A percentile compares a stretch with the other conserved stretches of the same genome.
Conservation (phyloP, 2,113 vertebrate genomes). For the Anthoscopus minutus region DNA sequence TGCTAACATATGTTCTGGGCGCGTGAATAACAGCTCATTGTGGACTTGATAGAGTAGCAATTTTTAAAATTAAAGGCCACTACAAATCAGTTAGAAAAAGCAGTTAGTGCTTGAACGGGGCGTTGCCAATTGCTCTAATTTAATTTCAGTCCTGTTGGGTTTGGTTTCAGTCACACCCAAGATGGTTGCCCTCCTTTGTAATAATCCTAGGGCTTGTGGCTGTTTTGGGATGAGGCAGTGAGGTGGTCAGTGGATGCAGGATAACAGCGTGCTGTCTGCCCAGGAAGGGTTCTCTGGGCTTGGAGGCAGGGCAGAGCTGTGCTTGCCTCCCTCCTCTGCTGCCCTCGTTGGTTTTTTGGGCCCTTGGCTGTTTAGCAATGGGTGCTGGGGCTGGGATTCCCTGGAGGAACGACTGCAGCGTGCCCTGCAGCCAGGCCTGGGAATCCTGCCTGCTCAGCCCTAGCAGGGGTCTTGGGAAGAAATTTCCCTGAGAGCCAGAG, state of each 20-base stretch:
- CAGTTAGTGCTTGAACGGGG: neutral
- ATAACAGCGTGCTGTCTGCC: neutral
- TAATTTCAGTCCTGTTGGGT: neutral
- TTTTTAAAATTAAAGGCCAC: neutral
- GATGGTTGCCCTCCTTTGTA: neutral
- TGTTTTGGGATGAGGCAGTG: neutral
- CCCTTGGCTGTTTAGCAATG: neutral
- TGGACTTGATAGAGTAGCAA: neutral
- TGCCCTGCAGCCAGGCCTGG: accelerated
- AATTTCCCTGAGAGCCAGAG: neutral
- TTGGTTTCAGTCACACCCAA: neutral
- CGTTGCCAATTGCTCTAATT: neutral
- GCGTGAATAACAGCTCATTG: neutral
- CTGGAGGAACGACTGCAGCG: neutral
- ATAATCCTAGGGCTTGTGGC: neutral
- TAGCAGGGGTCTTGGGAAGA: accelerated
- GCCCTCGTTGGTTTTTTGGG: neutral
- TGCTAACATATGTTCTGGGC: neutral
- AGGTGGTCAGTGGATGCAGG: neutral
- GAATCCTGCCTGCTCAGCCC: neutral
- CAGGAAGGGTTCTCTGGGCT: neutral
- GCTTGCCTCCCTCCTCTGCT: neutral
- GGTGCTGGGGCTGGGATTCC: neutral
- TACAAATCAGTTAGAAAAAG: neutral
- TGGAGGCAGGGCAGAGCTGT: neutral